phyloP scores from a whole-genome alignment of 2,888 invertebrate genomes.

The Sinodicranocentrus sp. region DNA sequence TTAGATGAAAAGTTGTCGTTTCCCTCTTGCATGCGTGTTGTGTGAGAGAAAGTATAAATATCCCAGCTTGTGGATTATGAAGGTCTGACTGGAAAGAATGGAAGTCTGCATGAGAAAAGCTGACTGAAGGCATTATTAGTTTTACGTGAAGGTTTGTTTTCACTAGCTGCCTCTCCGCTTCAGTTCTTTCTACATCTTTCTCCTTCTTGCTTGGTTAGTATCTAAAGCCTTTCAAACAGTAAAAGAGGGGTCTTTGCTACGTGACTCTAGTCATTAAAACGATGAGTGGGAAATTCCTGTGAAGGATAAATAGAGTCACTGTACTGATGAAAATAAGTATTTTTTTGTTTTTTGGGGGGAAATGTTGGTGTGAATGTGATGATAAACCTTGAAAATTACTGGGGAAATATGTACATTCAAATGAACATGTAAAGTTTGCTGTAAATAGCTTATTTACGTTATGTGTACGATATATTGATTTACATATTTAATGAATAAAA shows the following conservation, averaged over 20 bases:
- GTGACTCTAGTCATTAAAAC: conserved; percentile 60
- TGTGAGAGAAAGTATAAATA: neutral
- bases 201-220: conserved; percentile 4
- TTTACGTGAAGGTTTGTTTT: conserved; percentile 44
- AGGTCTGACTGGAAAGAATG: conserved; percentile 19
- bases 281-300: conserved; percentile 38
- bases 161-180: conserved; percentile 30
- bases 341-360: too few species aligned
- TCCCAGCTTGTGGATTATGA: conserved; percentile 25
- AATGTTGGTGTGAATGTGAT: too few species aligned
- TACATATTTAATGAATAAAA: too few species aligned
- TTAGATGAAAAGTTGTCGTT: conserved; percentile 20
- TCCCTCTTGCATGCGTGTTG: neutral
- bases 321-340: conserved; percentile 43
- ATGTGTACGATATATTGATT: too few species aligned
- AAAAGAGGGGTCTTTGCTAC: conserved; percentile 42
- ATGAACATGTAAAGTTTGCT: too few species aligned
- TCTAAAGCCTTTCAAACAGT: conserved; percentile 27
- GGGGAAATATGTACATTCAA: too few species aligned
- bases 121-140: conserved; percentile 58
- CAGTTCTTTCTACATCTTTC: conserved; percentile 32
- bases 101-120: conserved; percentile 34
- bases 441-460: too few species aligned
- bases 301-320: conserved; percentile 36
- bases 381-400: too few species aligned